phyloP scores from a whole-genome alignment of 2,888 invertebrate species.

The Drosophila engyochracea region DNA sequence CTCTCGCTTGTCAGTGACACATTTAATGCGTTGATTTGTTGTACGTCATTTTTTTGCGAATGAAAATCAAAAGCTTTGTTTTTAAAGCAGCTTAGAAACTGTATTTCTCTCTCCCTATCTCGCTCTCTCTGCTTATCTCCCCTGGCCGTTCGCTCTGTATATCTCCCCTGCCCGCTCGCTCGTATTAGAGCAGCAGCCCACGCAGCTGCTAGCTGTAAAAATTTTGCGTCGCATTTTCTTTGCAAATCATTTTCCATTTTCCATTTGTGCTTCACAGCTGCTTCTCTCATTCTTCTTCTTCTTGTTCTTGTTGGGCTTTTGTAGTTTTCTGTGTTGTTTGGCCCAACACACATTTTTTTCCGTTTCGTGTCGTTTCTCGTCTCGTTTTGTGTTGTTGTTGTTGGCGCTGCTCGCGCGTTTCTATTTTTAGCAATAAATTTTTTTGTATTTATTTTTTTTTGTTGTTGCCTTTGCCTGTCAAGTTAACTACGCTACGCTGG shows the following conservation, averaged over 20 bases:
- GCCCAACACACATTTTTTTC: conserved; percentile 58
- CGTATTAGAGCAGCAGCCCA: conserved; percentile 37
- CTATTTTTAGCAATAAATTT: conserved; percentile 72
- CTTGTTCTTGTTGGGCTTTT: conserved; percentile 24
- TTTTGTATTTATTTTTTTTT: conserved; percentile 40
- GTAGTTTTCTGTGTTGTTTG: conserved; percentile 37
- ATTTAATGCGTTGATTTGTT: conserved; percentile 33
- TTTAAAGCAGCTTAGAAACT: conserved; percentile 54
- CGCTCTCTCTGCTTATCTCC: conserved; percentile 2
- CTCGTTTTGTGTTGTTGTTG: conserved; percentile 62
- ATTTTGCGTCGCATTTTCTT: conserved; percentile 72
- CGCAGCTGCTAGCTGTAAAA: conserved; percentile 47
- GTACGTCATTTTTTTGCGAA: conserved; percentile 16
- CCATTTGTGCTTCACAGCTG: conserved; percentile 48
- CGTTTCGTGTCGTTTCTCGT: conserved; percentile 70
- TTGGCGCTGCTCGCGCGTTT: conserved; percentile 67
- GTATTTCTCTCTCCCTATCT: background rate
- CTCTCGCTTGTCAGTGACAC: conserved; percentile 40
- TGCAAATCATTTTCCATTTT: conserved; percentile 62
- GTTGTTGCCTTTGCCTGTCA: conserved; percentile 61
- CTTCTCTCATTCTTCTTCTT: conserved; percentile 41
- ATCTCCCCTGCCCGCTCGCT: background rate
- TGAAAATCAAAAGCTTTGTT: conserved; percentile 53
- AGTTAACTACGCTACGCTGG: conserved; percentile 75
- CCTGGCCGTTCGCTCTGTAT: conserved; percentile 3